A percentile compares a stretch with the other conserved stretches of the same genome.
Conservation (phyloP, 2,113 vertebrate species). For the Puntigrus tetrazona region DNA sequence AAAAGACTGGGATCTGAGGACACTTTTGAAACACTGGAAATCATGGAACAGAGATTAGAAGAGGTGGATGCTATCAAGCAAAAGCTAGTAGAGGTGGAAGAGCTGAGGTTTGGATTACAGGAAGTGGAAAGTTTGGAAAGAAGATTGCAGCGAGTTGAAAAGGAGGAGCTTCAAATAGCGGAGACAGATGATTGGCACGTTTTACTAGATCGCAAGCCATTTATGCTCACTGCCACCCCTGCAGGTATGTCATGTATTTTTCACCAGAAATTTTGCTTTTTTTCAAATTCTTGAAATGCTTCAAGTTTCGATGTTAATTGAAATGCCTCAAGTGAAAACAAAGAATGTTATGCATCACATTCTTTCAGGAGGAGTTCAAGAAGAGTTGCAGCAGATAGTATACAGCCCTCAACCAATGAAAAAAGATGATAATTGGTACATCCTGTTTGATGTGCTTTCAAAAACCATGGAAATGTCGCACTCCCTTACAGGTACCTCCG, state of each 20-base stretch:
- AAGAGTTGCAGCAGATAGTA: slow-evolving; percentile 14
- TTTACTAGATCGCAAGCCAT: slow-evolving; percentile 20
- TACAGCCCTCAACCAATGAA: slow-evolving; percentile 4
- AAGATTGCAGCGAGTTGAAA: slow-evolving; percentile 2
- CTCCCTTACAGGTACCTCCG: slow-evolving; percentile 22
- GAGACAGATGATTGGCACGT: slow-evolving; percentile 29
- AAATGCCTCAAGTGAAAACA: neutral
- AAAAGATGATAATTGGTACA: slow-evolving; percentile 43
- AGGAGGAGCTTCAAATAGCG: neutral
- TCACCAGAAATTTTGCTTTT: neutral
- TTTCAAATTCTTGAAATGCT: neutral
- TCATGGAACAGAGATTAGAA: slow-evolving; percentile 24
- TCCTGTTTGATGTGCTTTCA: slow-evolving; percentile 34
- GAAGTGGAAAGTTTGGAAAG: slow-evolving; percentile 43
- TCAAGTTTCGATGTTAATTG: neutral
- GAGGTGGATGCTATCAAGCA: slow-evolving; percentile 44
- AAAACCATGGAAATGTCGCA: neutral
- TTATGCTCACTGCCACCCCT: neutral
- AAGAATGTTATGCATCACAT: neutral
- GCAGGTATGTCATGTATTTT: slow-evolving; percentile 32
- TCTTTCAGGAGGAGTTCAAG: neutral
- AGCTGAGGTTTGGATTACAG: slow-evolving; percentile 54
- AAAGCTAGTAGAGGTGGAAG: slow-evolving; percentile 45
- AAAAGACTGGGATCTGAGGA: slow-evolving; percentile 38
- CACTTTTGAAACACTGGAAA: slow-evolving; percentile 48